Conservation (phyloP, 2,888 invertebrate genomes). For the Scelioninae gen. 1 region DNA sequence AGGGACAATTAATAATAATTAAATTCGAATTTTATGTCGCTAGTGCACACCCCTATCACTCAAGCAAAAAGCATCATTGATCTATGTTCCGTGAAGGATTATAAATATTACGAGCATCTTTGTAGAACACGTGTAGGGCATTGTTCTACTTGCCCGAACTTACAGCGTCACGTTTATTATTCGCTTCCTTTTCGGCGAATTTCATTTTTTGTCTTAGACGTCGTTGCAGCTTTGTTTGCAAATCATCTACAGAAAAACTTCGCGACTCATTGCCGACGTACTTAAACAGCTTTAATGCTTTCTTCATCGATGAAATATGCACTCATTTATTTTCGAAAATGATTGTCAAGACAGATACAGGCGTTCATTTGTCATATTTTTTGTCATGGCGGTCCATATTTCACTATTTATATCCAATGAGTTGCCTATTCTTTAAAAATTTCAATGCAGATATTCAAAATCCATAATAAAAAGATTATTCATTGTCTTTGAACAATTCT, state of each 20-base stretch:
- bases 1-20: slow-evolving; percentile 79
- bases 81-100: slow-evolving; percentile 79
- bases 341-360: slow-evolving; percentile 26
- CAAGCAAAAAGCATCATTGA: slow-evolving; percentile 82
- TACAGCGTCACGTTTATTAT: slow-evolving; percentile 68
- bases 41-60: slow-evolving; percentile 77
- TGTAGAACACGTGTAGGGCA: slow-evolving; percentile 68
- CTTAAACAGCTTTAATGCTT: slow-evolving; percentile 52
- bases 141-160: slow-evolving; percentile 73
- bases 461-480: too few species aligned
- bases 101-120: slow-evolving; percentile 77
- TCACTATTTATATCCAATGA: neutral
- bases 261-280: slow-evolving; percentile 45
- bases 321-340: slow-evolving; percentile 40
- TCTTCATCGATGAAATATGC: slow-evolving; percentile 48
- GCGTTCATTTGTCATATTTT: slow-evolving; percentile 41
- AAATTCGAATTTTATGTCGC: slow-evolving; percentile 77
- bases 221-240: slow-evolving; percentile 38
- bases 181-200: slow-evolving; percentile 64
- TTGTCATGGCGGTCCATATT: neutral
- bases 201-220: slow-evolving; percentile 65
- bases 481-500: too few species aligned
- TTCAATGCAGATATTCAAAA: neutral
- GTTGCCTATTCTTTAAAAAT: neutral
- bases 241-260: slow-evolving; percentile 43